These are phyloP conservation scores for Pseudochaenichthys georgianus DNA, from an alignment of 2,797 vertebrate genomes.

Conservation along the genomic window DNA sequence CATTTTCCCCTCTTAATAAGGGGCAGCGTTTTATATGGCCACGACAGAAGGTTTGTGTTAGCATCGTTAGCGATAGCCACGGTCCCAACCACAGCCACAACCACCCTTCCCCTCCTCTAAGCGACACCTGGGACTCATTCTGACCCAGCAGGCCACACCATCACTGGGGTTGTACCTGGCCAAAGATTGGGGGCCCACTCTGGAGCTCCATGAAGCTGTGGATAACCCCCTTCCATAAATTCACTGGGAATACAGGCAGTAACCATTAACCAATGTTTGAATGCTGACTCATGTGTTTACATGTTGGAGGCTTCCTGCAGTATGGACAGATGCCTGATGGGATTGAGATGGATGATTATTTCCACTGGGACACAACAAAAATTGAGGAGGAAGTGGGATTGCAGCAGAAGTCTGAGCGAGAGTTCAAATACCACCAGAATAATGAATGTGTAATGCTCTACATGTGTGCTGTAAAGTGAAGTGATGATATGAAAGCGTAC, in stretches of 20 bases:
- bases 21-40: conserved; percentile 71
- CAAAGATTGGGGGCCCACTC: conserved; percentile 22
- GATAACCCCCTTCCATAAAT: conserved; percentile 20
- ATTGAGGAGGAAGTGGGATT: conserved; percentile 51
- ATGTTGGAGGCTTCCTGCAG: conserved; percentile 33
- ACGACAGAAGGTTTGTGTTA: conserved; percentile 76
- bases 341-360: conserved; percentile 40
- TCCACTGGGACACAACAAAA: conserved; percentile 22
- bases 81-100: conserved; percentile 39
- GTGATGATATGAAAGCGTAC: conserved; percentile 34
- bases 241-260: conserved; percentile 13
- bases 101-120: conserved; percentile 24
- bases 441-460: conserved; percentile 50
- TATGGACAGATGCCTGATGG: conserved; percentile 26
- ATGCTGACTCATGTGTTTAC: conserved; percentile 51
- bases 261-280: conserved; percentile 14
- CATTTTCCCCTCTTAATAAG: conserved; percentile 71
- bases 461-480: conserved; percentile 47
- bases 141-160: conserved; percentile 50
- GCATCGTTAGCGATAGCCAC: conserved; percentile 62
- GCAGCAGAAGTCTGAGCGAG: conserved; percentile 50
- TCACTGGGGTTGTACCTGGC: conserved; percentile 39
- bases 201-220: conserved; percentile 25
- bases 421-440: conserved; percentile 54
- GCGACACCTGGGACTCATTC: conserved; percentile 72